Conservation (phyloP, 1,140 invertebrate species). For the Heliothis subflexa region DNA sequence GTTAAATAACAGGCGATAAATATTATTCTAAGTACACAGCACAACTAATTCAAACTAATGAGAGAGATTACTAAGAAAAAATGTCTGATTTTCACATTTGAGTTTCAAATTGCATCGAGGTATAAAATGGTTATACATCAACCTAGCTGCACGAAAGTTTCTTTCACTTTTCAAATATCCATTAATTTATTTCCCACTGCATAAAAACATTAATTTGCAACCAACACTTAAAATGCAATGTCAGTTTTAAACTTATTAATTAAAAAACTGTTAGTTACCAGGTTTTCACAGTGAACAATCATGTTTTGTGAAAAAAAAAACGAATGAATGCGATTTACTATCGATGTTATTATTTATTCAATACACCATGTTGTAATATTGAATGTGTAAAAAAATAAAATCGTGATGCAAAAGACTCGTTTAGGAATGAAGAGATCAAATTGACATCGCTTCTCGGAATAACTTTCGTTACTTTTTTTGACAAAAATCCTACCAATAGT, state of each 20-base stretch:
- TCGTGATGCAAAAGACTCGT: too few relatives aligned
- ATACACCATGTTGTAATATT: too few relatives aligned
- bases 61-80: conserved; percentile 80
- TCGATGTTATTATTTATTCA: too few relatives aligned
- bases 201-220: too few relatives aligned
- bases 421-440: not conserved
- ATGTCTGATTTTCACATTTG: conserved; percentile 61
- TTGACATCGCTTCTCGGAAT: not conserved
- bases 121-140: not conserved
- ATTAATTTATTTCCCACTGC: not conserved
- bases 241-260: not conserved
- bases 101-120: conserved; percentile 68
- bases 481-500: too few relatives aligned
- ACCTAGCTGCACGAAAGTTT: not conserved
- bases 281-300: too few relatives aligned
- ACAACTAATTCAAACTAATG: conserved; percentile 84
- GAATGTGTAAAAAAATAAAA: too few relatives aligned
- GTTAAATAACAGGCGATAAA: conserved; percentile 61
- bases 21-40: conserved; percentile 84
- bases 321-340: too few relatives aligned
- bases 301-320: too few relatives aligned
- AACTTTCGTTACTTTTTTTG: not conserved
- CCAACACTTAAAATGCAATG: not conserved
- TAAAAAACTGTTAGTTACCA: not conserved
- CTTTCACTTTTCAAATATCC: not conserved